Evolutionary conservation across 2,797 vertebrate genomes (phyloP).

Genomic region (Geotria australis): DNA sequence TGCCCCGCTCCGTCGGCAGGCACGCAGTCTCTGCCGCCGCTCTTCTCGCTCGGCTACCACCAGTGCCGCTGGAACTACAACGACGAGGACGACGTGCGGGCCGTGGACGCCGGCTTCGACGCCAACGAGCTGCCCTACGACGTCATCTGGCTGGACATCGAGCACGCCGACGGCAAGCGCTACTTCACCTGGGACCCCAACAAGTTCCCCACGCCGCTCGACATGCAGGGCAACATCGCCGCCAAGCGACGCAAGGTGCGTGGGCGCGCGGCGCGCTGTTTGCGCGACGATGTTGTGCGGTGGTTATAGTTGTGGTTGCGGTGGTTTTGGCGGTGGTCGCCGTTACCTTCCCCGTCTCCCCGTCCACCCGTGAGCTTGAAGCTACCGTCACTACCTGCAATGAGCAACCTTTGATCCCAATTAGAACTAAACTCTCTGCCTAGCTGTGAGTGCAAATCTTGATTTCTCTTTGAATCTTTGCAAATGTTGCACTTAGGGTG

Average conservation of each 20-base stretch:
- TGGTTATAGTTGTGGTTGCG: no score
- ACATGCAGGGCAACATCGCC: constrained; percentile 32
- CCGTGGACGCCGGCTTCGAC: constrained; percentile 45
- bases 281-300: no score
- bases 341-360: no score
- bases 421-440: no score
- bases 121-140: constrained; percentile 54
- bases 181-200: constrained; percentile 83
- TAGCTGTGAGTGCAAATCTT: no score
- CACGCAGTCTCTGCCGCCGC: constrained; percentile 56
- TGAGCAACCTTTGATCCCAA: no score
- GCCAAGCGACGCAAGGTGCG: constrained; percentile 42
- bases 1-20: constrained; percentile 14
- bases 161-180: constrained; percentile 68
- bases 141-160: constrained; percentile 77
- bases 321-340: no score
- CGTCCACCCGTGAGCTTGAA: no score
- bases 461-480: no score
- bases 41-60: constrained; percentile 51
- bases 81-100: constrained; percentile 47
- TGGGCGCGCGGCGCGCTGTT: no score
- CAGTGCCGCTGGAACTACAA: constrained; percentile 96
- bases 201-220: constrained; percentile 36
- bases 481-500: no score
- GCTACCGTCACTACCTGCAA: no score